phyloP scores from a whole-genome alignment of 2,888 invertebrate species.

The Rhopalosiphum nymphaeae region DNA sequence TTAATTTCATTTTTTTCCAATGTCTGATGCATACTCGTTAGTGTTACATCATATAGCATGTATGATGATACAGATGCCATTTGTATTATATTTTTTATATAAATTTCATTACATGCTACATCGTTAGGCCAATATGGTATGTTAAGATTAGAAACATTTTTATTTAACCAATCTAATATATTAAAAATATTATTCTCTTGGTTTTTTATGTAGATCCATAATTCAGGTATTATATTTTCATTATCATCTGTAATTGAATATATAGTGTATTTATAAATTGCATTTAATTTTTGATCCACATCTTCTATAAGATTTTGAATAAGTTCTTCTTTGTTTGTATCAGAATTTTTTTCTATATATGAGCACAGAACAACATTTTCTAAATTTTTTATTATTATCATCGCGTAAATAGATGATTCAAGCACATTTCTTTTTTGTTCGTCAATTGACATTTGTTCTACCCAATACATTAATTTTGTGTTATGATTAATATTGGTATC shows the following conservation, averaged over 20 bases:
- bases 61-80: constrained; percentile 10
- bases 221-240: neutral
- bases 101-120: neutral
- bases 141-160: neutral
- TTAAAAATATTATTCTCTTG: constrained; percentile 46
- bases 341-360: neutral
- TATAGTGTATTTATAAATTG: neutral
- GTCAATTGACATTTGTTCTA: neutral
- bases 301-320: neutral
- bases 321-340: neutral
- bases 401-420: neutral
- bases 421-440: constrained; percentile 6
- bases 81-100: constrained; percentile 15
- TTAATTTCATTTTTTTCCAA: neutral
- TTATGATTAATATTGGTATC: neutral
- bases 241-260: neutral
- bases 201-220: neutral
- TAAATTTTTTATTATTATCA: neutral
- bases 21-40: neutral
- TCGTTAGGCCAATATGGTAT: constrained; percentile 35
- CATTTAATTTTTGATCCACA: neutral
- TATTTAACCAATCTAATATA: constrained; percentile 31
- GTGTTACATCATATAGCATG: constrained; percentile 34
- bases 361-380: neutral
- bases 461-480: constrained; percentile 16